Evolutionary conservation across 2,797 vertebrate species (phyloP), one percentile per base, ranked within the genome.

Genomic region (Ctenopoma kingsleyae): DNA sequence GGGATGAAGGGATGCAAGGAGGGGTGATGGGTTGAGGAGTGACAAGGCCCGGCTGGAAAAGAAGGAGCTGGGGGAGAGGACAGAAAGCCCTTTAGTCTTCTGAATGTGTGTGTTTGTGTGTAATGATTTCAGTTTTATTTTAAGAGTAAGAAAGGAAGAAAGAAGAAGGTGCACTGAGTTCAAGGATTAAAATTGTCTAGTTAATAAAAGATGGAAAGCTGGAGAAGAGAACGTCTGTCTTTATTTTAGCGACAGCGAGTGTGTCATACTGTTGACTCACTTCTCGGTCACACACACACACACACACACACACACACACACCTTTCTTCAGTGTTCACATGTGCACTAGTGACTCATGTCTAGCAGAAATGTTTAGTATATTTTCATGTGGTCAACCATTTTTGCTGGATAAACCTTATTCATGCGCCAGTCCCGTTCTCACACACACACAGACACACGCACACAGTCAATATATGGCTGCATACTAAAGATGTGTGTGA

Each of bases 321-420:
- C 67, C 70, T 85, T 76, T 71, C 57, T 72, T n/a, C 32, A 61
- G 35, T 0, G 16, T 52, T 81, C 83, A 71, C 60, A 78, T 74
- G 81, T 32, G 82, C 78, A 78, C 68, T 54, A 43, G 82, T 93
- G 93, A 94, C 85, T 93, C 92, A 94, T 63, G 92, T 93, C 92
- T 91, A 67, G 79, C 79, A 82, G 74, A 87, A 82, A 82, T 25
- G 71, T 81, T 86, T 57, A n/a, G 63, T 68, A 64, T 90, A 83
- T 92, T 91, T 93, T 92, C 83, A 85, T 91, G 91, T 84, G 90
- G 88, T 89, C 82, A 86, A 89, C 86, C 57, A 30, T 74, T 78
- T 87, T 78, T 78, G 78, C 79, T 62, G 54, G 79, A 55, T 40
- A 67, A 75, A 67, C 54, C 51, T 16, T 51, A 23, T 74, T 66